A percentile compares a stretch with the other conserved stretches of the same genome.
Evolutionary conservation across 2,797 vertebrate genomes (phyloP).

Genomic region (Sus cebifrons): DNA sequence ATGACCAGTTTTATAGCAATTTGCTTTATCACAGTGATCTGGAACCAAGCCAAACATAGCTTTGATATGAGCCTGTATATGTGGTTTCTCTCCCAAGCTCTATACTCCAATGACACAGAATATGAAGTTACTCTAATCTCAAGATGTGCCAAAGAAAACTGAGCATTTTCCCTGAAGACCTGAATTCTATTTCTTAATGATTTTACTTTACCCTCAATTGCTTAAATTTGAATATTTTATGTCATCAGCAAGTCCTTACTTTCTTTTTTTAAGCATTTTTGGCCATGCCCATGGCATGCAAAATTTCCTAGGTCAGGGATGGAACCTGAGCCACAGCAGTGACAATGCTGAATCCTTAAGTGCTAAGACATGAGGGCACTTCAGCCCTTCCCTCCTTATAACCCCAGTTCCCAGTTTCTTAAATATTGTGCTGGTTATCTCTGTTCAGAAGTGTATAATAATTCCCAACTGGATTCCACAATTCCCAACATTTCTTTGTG

Average conservation of each 20-base stretch:
- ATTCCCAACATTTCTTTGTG: background rate
- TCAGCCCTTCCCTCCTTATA: background rate
- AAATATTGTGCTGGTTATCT: background rate
- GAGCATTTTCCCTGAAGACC: background rate
- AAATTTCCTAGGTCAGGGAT: too few species aligned
- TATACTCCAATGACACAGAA: background rate
- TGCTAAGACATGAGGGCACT: too few species aligned
- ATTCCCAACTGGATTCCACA: background rate
- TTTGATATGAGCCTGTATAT: background rate
- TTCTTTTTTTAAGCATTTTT: too few species aligned
- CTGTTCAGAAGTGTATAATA: background rate
- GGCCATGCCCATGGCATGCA: too few species aligned
- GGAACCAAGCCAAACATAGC: background rate
- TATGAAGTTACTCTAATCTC: background rate
- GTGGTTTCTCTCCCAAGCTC: background rate
- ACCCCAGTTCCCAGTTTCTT: background rate
- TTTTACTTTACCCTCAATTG: background rate
- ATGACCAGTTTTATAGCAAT: background rate
- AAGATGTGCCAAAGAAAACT: background rate
- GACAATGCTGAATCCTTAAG: too few species aligned
- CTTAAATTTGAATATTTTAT: conserved; percentile 17
- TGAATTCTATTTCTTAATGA: background rate
- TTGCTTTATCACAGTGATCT: background rate
- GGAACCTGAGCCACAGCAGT: too few species aligned
- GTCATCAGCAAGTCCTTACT: background rate